phyloP scores from a whole-genome alignment of 2,113 vertebrate species.

The Todiramphus saurophagus region DNA sequence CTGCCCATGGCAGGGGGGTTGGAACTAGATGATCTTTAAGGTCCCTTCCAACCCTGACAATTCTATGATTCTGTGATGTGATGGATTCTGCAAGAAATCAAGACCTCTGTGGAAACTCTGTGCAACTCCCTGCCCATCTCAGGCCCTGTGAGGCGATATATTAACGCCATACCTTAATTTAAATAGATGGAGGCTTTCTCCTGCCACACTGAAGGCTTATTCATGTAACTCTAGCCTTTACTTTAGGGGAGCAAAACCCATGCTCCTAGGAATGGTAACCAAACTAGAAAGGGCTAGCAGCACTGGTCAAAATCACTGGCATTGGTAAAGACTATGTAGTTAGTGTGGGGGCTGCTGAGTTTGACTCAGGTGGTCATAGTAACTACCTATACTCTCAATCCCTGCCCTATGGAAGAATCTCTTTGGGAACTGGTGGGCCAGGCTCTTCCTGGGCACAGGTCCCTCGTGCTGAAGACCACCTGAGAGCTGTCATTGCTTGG shows the following conservation, averaged over 20 bases:
- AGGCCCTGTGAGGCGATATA: fast-evolving
- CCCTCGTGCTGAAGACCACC: background rate
- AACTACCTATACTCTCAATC: background rate
- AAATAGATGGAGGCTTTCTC: background rate
- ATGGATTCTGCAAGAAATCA: background rate
- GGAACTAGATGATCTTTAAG: no score
- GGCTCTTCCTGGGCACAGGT: background rate
- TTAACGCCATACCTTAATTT: background rate
- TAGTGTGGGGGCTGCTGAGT: background rate
- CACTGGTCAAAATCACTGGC: background rate
- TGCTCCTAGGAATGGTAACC: background rate
- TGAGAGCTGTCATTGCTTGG: background rate
- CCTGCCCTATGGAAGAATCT: fast-evolving
- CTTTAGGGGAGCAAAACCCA: background rate
- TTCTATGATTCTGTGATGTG: no score
- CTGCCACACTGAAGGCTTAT: background rate
- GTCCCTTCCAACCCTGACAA: no score
- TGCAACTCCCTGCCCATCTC: background rate
- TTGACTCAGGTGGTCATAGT: fast-evolving
- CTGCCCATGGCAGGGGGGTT: no score
- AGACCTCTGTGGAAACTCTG: background rate
- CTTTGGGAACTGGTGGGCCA: background rate
- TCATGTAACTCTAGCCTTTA: background rate
- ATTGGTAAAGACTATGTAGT: background rate
- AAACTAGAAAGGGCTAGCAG: background rate